Percentiles rank a stretch among this genome's conserved stretches.
Evolutionary conservation across 2,888 invertebrate genomes (phyloP).

Genomic region (Patella caerulea): DNA sequence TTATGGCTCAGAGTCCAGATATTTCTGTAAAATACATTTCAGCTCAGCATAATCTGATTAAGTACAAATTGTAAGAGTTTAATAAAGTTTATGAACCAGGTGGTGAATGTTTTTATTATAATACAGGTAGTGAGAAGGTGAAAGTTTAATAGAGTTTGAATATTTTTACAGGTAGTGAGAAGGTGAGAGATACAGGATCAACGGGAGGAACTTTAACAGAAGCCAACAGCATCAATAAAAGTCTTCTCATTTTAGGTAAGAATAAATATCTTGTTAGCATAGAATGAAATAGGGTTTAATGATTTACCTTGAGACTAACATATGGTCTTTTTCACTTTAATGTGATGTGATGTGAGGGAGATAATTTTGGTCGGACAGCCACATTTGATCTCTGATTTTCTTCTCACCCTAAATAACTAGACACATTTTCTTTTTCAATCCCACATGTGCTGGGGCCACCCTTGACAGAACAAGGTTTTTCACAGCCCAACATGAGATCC

Average conservation of each 20-base stretch:
- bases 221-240: slow-evolving; percentile 96
- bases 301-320: no score
- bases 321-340: no score
- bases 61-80: no score
- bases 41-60: no score
- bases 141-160: no score
- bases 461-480: background rate
- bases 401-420: background rate
- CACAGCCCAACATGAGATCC: no score
- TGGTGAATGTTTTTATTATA: no score
- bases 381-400: background rate
- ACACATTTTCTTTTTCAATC: background rate
- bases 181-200: slow-evolving; percentile 85
- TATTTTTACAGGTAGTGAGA: slow-evolving; percentile 80
- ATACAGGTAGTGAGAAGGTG: no score
- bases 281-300: no score
- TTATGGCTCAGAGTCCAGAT: no score
- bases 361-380: background rate
- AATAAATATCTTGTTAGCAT: background rate
- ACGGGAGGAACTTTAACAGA: slow-evolving; percentile 85
- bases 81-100: no score
- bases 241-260: slow-evolving; percentile 89
- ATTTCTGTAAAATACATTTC: no score
- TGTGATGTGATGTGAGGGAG: background rate
- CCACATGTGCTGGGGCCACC: background rate